Base-by-base conservation (phyloP, 35 echinoderm and acorn worm genomes). In the Apostichopus japonicus region DNA sequence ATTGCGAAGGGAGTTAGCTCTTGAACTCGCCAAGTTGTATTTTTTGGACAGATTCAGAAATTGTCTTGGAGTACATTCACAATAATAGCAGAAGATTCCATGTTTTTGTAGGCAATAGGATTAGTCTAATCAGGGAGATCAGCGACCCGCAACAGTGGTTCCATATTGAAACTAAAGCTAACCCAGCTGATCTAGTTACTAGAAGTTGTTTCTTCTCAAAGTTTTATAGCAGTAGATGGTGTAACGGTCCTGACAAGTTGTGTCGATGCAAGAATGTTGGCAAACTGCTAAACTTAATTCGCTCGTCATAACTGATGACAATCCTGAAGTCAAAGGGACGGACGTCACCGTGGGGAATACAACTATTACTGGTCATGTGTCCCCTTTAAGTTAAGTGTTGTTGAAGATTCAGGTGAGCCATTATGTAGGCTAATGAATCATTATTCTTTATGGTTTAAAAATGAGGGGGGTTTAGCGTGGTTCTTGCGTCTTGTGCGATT, bases 21-120 rank as follows among this genome's bases (percentile, higher is more conserved):
- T n/a, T n/a, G n/a, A n/a, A n/a, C n/a, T n/a, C n/a, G n/a, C n/a
- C n/a, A n/a, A n/a, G n/a, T n/a, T n/a, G n/a, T n/a, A n/a, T n/a
- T n/a, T n/a, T n/a, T n/a, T n/a, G n/a, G n/a, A n/a, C 93, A 22
- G 93, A 94, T 78, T 92, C 89, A 25, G 79, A 91, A 8, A 94
- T 94, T 59, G 79, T 92, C 0, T 24, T 94, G 16, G 80, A 94
- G 65, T 94, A 94, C 21, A 88, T 93, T 33, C 53, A 23, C 1
- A 93, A 94, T 54, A 79, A 94, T 17, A 90, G 79, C 16, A 92
- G 90, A 24, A 84, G 93, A 61, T 92, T 94, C 53, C 24, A 92
- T 53, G 90, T 90, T 17, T 94, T 86, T 84, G 93, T 94, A 8
- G 93, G 55, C 16, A 94, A 94, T 52, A 91, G 79, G 10, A 24